phyloP scores from a whole-genome alignment of 2,113 vertebrate species.

The Hiodon alosoides region DNA sequence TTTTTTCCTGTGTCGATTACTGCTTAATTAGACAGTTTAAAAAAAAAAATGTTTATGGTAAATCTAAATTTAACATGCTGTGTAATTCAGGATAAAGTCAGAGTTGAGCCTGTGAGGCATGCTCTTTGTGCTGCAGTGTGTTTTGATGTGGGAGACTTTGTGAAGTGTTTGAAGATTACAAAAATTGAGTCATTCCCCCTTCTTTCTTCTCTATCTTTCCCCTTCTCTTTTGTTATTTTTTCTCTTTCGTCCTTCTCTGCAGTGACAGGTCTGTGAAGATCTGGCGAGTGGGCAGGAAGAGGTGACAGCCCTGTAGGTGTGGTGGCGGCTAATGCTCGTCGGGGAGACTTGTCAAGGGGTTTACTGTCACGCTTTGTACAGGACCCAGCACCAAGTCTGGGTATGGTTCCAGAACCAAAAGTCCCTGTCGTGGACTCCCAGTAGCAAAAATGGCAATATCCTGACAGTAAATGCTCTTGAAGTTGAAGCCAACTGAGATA shows the following conservation, averaged over 20 bases:
- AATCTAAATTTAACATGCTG: neutral
- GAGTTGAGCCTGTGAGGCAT: neutral
- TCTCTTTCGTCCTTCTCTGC: slow-evolving; percentile 54
- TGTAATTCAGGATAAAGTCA: slow-evolving; percentile 15
- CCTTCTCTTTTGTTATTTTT: slow-evolving; percentile 37
- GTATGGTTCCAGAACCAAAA: too few species aligned
- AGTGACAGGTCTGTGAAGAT: slow-evolving; percentile 94
- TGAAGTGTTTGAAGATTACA: slow-evolving; percentile 23
- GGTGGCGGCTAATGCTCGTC: slow-evolving; percentile 5
- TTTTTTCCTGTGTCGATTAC: too few species aligned
- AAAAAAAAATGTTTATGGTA: slow-evolving; percentile 20
- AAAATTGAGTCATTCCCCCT: slow-evolving; percentile 15
- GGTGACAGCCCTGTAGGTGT: slow-evolving; percentile 45
- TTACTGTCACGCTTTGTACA: too few species aligned
- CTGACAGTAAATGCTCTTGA: too few species aligned
- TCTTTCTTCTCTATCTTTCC: slow-evolving; percentile 28
- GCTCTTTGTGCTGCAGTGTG: slow-evolving; percentile 2
- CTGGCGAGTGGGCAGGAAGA: slow-evolving; percentile 72
- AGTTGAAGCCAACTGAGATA: too few species aligned
- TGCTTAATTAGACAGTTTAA: too few species aligned
- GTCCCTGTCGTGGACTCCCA: too few species aligned
- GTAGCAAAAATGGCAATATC: too few species aligned
- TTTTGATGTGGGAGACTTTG: slow-evolving; percentile 41
- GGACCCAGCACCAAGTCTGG: too few species aligned
- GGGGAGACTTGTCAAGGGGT: too few species aligned